A percentile compares a stretch with the other conserved stretches of the same genome.
Evolutionary conservation across 30 jellyfish, hydroid and myxozoan genomes (phyloP).

Genomic region (Cassiopea andromeda): DNA sequence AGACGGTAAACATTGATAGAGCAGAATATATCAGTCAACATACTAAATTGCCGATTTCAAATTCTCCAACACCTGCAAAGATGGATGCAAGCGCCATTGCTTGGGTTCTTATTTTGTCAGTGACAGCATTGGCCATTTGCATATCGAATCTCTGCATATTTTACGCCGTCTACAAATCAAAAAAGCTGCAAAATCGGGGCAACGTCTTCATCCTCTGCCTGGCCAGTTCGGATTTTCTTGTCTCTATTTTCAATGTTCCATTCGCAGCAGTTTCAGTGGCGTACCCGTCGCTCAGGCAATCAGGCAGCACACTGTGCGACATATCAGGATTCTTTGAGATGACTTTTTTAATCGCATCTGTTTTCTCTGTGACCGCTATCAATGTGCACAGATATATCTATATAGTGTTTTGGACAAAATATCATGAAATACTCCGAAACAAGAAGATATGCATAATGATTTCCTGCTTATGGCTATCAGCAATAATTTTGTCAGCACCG

Average conservation of each 20-base stretch:
- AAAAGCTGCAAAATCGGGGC: constrained; percentile 54
- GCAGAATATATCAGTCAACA: not conserved
- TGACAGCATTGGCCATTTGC: not conserved
- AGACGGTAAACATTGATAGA: not conserved
- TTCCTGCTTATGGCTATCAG: constrained; percentile 18
- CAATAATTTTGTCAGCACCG: constrained; percentile 26
- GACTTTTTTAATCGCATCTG: constrained; percentile 57
- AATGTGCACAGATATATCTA: constrained; percentile 44
- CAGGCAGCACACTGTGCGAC: constrained; percentile 24
- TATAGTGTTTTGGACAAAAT: constrained; percentile 39
- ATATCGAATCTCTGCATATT: constrained; percentile 25
- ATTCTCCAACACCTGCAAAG: not conserved
- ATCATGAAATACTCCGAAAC: constrained; percentile 15
- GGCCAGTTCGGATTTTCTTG: constrained; percentile 57
- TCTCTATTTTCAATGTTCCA: constrained; percentile 56
- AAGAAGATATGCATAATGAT: not conserved
- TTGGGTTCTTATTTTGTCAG: constrained; percentile 18
- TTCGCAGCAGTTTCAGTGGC: constrained; percentile 34
- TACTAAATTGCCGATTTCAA: not conserved
- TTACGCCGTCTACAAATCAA: constrained; percentile 35
- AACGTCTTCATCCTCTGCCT: constrained; percentile 44
- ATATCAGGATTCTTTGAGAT: constrained; percentile 53
- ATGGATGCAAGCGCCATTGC: constrained; percentile 34
- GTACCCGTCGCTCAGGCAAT: constrained; percentile 13
- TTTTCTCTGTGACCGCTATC: constrained; percentile 55